phyloP scores from a whole-genome alignment of 2,888 invertebrate genomes.

The Drosophila picticornis region DNA sequence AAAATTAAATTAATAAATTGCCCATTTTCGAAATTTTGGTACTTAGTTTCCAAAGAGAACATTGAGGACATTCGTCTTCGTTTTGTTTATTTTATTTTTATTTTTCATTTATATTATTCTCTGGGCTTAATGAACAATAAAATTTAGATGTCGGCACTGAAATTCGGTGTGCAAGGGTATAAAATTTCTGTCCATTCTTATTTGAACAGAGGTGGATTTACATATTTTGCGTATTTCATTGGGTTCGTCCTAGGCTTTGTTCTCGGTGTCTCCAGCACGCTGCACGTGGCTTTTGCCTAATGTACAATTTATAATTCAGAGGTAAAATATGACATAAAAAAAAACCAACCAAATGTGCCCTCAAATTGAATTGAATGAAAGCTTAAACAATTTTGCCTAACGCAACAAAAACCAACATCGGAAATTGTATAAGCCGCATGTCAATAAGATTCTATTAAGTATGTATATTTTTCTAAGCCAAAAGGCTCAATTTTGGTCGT shows the following conservation, averaged over 20 bases:
- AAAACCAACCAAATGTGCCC: conserved; percentile 36
- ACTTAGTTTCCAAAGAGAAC: not conserved
- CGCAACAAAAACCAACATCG: conserved; percentile 16
- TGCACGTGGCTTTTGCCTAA: conserved; percentile 27
- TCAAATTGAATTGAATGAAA: conserved; percentile 28
- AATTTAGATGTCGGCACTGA: not conserved
- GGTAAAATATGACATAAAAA: conserved; percentile 30
- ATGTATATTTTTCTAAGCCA: not conserved
- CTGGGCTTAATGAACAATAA: not conserved
- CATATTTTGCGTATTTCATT: no score
- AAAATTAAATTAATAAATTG: not conserved
- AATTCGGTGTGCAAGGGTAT: not conserved
- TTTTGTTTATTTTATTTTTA: not conserved
- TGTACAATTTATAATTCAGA: conserved; percentile 47
- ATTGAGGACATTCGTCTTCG: not conserved
- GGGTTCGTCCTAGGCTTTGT: not conserved
- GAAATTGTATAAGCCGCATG: conserved; percentile 5
- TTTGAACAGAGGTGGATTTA: not conserved
- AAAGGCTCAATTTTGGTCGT: not conserved
- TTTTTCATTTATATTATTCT: not conserved
- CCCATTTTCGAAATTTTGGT: not conserved
- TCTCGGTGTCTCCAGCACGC: not conserved
- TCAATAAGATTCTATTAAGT: conserved; percentile 6
- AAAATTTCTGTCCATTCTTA: not conserved
- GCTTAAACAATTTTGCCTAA: conserved; percentile 10